Evolutionary conservation across 2,888 invertebrate genomes (phyloP).

Genomic region (Azorinus chamasolen): DNA sequence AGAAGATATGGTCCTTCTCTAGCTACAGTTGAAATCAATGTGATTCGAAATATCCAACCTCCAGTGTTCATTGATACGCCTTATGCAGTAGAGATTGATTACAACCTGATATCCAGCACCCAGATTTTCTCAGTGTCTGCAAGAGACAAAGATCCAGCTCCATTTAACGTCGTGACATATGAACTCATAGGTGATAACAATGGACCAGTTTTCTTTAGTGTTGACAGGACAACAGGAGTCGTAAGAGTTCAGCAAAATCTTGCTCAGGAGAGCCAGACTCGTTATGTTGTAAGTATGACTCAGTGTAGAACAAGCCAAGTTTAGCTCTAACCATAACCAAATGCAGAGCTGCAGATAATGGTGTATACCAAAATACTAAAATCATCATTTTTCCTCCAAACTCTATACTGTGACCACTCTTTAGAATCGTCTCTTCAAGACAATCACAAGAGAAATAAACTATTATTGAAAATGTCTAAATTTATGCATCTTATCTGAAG

Average conservation of each 20-base stretch:
- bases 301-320: too few relatives aligned
- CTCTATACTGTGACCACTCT: too few relatives aligned
- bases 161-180: slow-evolving; percentile 75
- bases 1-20: slow-evolving; percentile 25
- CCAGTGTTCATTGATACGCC: slow-evolving; percentile 59
- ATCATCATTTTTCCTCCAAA: too few relatives aligned
- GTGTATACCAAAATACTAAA: too few relatives aligned
- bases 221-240: slow-evolving; percentile 68
- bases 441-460: too few relatives aligned
- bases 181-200: slow-evolving; percentile 74
- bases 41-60: slow-evolving; percentile 64
- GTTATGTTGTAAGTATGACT: too few relatives aligned
- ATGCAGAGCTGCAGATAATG: too few relatives aligned
- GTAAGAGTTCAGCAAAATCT: slow-evolving; percentile 63
- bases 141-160: slow-evolving; percentile 65
- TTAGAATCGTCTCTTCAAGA: too few relatives aligned
- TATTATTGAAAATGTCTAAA: too few relatives aligned
- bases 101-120: slow-evolving; percentile 44
- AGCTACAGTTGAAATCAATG: slow-evolving; percentile 65
- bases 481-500: too few relatives aligned
- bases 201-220: slow-evolving; percentile 74
- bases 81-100: slow-evolving; percentile 56
- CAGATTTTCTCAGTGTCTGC: slow-evolving; percentile 59
- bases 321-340: too few relatives aligned
- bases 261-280: slow-evolving; percentile 19